Evolutionary conservation across 2,113 vertebrate species (phyloP), one percentile per base, ranked within the genome.

Genomic region (Zosterops pallidus): DNA sequence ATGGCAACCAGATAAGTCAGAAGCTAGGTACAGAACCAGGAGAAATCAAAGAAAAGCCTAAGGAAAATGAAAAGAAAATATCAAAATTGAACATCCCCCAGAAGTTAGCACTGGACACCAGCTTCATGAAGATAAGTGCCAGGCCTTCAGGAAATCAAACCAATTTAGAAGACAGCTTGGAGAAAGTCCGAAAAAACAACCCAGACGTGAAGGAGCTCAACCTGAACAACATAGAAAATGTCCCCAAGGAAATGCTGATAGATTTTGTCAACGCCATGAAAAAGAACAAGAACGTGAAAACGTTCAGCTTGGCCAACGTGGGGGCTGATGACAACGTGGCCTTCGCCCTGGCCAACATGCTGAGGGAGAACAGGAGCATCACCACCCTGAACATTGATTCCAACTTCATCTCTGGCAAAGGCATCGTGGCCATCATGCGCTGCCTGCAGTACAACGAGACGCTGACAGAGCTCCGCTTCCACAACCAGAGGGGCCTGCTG

Each of bases 181-280:
- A 98, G n/a, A 98, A 98, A 82, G 98, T 99, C 31, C 97, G 98
- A 31, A 98, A 98, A 53, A 99, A 99, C 92, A 98, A 98, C 72
- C 98, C 99, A 1, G 97, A 98, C 0, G 31, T 99, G 94, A 99
- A 98, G 13, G 99, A 99, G 50, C 98, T 99, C 53, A 99, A 99
- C 95, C 97, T 99, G 93, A 99, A 99, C 98, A 99, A 99, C 94
- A 98, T 99, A n/a, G 99, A 99, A 93, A 99, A 99, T 81, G 98
- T 99, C 98, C 99, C 99, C 85, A 99, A 98, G 92, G 99, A 99
- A 74, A 99, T 99, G 99, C 97, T 99, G 37, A 52, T 99, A 68
- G 99, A 99, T 82, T 99, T 99, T 10, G 99, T 99, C 70, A 98
- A 98, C 0, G 98, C 98, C 5, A 97, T 99, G 97, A 99, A 99